A percentile compares a stretch with the other conserved stretches of the same genome.
phyloP scores from a whole-genome alignment of 2,797 vertebrate species.

The Telmatherina bonti region DNA sequence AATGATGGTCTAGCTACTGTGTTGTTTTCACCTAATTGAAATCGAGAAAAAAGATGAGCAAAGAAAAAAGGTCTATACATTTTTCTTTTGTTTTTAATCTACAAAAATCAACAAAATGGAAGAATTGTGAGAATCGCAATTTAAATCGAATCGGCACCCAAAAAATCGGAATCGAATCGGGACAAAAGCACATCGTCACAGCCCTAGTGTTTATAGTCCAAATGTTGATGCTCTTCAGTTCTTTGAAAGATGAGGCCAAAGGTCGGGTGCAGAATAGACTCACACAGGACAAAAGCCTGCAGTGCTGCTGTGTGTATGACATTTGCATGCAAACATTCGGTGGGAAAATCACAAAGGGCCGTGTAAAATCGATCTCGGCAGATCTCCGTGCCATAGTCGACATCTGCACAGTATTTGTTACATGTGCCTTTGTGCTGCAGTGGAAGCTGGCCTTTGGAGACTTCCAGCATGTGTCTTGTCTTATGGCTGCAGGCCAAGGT shows the following conservation, averaged over 20 bases:
- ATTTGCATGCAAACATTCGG: conserved; percentile 14
- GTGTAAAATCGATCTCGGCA: not conserved
- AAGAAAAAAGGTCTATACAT: too few species aligned
- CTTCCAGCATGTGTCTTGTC: conserved; percentile 26
- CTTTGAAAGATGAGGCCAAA: conserved; percentile 34
- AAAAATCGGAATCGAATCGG: too few species aligned
- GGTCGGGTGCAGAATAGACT: conserved; percentile 44
- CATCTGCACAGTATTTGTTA: not conserved
- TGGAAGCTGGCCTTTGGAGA: not conserved
- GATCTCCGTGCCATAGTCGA: too few species aligned
- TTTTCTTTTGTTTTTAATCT: too few species aligned
- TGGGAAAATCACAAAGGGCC: not conserved
- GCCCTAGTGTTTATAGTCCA: too few species aligned
- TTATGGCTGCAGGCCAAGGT: conserved; percentile 47
- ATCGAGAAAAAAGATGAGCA: too few species aligned
- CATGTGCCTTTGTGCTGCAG: conserved; percentile 20
- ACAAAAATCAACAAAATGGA: too few species aligned
- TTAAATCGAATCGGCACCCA: too few species aligned
- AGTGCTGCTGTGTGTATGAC: conserved; percentile 30
- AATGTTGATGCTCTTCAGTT: conserved; percentile 14
- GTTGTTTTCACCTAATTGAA: too few species aligned
- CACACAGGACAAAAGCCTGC: conserved; percentile 15
- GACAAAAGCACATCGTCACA: too few species aligned
- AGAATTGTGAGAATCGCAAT: too few species aligned
- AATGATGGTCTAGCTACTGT: too few species aligned